Evolutionary conservation across 2,888 invertebrate species (phyloP).

Genomic region (Drosophila rellima): DNA sequence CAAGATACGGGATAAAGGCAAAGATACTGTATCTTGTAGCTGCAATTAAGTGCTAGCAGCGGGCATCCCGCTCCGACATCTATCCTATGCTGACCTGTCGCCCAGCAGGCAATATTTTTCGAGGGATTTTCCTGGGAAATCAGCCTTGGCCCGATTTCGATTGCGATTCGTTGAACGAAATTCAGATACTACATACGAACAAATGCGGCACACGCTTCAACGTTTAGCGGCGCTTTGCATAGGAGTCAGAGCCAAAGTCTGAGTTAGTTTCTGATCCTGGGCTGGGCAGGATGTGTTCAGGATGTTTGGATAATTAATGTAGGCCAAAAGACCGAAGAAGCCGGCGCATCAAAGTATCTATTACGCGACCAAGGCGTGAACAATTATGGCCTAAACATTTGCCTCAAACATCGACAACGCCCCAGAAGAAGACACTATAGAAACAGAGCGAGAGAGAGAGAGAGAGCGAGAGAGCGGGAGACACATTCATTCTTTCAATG

Average conservation of each 20-base stretch:
- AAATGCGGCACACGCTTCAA: constrained; percentile 57
- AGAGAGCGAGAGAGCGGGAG: background rate
- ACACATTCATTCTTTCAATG: constrained; percentile 15
- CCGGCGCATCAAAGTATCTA: constrained; percentile 68
- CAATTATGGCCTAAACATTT: constrained; percentile 76
- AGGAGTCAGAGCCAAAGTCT: constrained; percentile 13
- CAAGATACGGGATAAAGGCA: constrained; percentile 5
- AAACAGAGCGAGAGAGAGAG: background rate
- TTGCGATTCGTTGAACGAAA: constrained; percentile 21
- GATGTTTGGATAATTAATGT: constrained; percentile 56
- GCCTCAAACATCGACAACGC: constrained; percentile 68
- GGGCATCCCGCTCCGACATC: constrained; percentile 22
- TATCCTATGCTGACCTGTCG: constrained; percentile 21
- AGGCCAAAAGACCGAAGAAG: constrained; percentile 13
- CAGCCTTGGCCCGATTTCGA: constrained; percentile 26
- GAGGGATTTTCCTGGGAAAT: constrained; percentile 44
- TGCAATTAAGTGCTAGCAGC: constrained; percentile 58
- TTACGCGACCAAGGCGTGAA: constrained; percentile 74
- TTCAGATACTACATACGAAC: constrained; percentile 1
- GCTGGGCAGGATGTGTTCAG: constrained; percentile 53
- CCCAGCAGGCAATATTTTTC: constrained; percentile 45
- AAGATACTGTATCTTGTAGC: constrained; percentile 29
- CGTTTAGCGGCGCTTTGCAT: constrained; percentile 73
- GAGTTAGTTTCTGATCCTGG: background rate
- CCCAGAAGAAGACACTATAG: constrained; percentile 1